Evolutionary conservation across 2,113 vertebrate genomes (phyloP).

Genomic region (Petroica traversi): DNA sequence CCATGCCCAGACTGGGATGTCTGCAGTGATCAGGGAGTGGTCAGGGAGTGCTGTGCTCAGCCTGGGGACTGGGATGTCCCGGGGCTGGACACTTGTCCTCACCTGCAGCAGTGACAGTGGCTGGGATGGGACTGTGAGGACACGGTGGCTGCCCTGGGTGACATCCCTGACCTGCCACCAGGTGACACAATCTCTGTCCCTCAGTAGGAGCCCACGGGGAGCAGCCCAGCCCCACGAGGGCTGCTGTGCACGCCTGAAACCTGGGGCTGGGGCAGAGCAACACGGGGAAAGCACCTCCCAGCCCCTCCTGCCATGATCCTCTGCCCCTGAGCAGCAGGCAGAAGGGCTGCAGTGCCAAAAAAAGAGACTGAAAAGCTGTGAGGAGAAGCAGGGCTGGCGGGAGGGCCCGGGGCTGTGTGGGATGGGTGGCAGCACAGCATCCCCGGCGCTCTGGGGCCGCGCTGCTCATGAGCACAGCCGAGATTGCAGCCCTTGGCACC

Average conservation of each 20-base stretch:
- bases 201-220: rapidly evolving
- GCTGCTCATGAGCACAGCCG: neutral
- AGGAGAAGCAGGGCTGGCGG: neutral
- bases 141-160: neutral
- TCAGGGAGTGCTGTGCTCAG: neutral
- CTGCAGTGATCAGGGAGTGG: neutral
- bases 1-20: neutral
- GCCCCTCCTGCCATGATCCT: neutral
- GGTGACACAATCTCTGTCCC: neutral
- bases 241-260: neutral
- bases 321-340: neutral
- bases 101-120: neutral
- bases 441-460: neutral
- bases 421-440: neutral
- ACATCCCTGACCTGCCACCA: neutral
- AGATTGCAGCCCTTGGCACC: neutral
- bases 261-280: neutral
- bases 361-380: neutral
- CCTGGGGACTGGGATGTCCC: neutral
- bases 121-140: neutral
- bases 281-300: neutral
- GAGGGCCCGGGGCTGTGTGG: neutral
- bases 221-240: neutral
- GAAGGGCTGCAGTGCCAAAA: neutral
- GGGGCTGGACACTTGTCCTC: neutral